A percentile compares a stretch with the other conserved stretches of the same genome.
Evolutionary conservation across 2,888 invertebrate genomes (phyloP).

Genomic region (Patella pellucida): DNA sequence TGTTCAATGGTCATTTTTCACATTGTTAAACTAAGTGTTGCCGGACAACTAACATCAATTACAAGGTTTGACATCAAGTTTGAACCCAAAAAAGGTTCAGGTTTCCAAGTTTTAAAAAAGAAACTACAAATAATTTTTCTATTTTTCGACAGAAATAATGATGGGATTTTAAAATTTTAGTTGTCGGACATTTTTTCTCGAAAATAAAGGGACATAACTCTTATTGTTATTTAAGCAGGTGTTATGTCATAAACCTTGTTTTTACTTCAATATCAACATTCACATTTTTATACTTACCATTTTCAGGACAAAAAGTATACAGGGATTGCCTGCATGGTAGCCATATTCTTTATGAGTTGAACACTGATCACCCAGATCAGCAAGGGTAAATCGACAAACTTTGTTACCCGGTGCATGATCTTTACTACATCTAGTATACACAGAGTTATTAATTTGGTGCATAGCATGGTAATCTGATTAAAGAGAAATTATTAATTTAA

Average conservation of each 20-base stretch:
- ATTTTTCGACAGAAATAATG: no score
- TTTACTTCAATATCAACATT: no score
- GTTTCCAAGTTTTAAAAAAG: not conserved
- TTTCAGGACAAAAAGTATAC: conserved; percentile 43
- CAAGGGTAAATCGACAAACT: conserved; percentile 36
- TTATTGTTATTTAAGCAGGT: no score
- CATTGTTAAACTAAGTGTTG: no score
- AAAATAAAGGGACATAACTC: no score
- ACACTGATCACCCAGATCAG: conserved; percentile 38
- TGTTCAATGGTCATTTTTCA: no score
- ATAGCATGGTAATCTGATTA: not conserved
- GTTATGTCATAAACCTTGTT: no score
- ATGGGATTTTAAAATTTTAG: no score
- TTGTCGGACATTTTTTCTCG: no score
- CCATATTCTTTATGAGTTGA: conserved; percentile 40
- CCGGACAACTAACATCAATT: no score
- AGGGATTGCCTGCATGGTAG: conserved; percentile 39
- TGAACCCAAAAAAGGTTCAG: not conserved
- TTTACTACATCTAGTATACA: conserved; percentile 35
- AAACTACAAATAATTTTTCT: not conserved
- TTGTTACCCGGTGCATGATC: conserved; percentile 34
- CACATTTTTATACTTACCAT: conserved; percentile 33
- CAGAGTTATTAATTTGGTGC: conserved; percentile 16
- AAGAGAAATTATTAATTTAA: no score
- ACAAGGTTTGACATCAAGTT: not conserved